Evolutionary conservation across 2,113 vertebrate genomes (phyloP).

Genomic region (Prinia subflava): DNA sequence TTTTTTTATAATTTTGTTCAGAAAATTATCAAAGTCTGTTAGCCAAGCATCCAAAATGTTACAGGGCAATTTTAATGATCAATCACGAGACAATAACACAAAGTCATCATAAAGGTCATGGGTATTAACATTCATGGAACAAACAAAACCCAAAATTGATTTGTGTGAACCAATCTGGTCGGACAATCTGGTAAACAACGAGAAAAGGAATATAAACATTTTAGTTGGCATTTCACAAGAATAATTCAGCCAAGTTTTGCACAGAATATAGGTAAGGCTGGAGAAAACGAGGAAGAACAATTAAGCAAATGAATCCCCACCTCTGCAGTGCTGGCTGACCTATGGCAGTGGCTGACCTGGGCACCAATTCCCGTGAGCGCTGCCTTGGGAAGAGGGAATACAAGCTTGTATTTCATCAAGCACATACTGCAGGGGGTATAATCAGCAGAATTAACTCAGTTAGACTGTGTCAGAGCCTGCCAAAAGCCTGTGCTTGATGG

Average conservation of each 20-base stretch:
- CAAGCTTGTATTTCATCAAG: slow-evolving; percentile 50
- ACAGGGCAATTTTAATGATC: background rate
- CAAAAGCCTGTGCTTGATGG: slow-evolving; percentile 60
- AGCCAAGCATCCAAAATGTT: background rate
- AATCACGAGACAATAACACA: background rate
- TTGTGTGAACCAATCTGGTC: background rate
- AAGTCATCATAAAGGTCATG: background rate
- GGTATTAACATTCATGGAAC: background rate
- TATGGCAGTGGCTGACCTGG: background rate
- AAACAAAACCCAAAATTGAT: background rate
- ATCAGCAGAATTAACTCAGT: slow-evolving; percentile 73
- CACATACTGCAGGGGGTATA: slow-evolving; percentile 61
- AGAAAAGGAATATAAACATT: background rate
- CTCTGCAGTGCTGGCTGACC: background rate
- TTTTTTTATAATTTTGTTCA: background rate
- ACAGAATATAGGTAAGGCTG: background rate
- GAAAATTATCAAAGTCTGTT: background rate
- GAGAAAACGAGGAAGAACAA: background rate
- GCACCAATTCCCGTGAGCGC: fast-evolving
- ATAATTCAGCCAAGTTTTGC: background rate
- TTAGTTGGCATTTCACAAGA: background rate
- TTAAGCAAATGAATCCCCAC: background rate
- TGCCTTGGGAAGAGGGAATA: background rate
- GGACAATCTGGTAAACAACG: background rate
- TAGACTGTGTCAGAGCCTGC: slow-evolving; percentile 42